phyloP scores from a whole-genome alignment of 2,797 vertebrate species.

The Chaetophractus vellerosus region DNA sequence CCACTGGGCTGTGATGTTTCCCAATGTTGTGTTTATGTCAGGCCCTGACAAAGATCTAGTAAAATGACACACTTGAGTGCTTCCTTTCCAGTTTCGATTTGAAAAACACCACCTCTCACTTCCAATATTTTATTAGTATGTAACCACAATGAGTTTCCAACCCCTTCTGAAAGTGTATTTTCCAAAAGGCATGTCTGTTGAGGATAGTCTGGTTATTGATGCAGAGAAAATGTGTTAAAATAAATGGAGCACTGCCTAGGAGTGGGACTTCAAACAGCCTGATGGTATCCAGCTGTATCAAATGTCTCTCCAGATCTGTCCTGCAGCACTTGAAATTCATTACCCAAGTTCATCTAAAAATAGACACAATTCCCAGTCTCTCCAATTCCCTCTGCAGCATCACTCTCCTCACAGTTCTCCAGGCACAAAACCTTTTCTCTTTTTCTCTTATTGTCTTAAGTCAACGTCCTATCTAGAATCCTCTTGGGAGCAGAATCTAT shows the following conservation, averaged over 20 bases:
- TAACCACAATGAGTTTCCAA: conserved; percentile 32
- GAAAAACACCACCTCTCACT: not conserved
- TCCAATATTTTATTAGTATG: not conserved
- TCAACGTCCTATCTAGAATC: not conserved
- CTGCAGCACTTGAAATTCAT: not conserved
- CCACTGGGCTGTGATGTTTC: not conserved
- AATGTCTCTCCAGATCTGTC: not conserved
- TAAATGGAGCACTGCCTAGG: not conserved
- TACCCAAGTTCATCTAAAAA: not conserved
- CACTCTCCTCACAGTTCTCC: not conserved
- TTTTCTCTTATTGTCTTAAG: not conserved
- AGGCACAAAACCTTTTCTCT: conserved; percentile 6
- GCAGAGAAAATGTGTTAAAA: not conserved
- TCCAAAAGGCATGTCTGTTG: not conserved
- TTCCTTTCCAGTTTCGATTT: not conserved
- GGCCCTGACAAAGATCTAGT: not conserved
- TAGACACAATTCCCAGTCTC: not conserved
- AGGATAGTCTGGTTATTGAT: not conserved
- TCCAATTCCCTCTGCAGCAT: not conserved
- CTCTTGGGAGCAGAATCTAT: not conserved
- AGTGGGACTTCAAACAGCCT: not conserved
- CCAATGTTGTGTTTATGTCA: not conserved
- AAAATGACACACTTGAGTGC: not conserved
- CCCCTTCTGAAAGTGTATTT: not conserved
- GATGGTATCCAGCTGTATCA: not conserved